phyloP scores from a whole-genome alignment of 2,113 vertebrate species.

The Eidolon helvum region DNA sequence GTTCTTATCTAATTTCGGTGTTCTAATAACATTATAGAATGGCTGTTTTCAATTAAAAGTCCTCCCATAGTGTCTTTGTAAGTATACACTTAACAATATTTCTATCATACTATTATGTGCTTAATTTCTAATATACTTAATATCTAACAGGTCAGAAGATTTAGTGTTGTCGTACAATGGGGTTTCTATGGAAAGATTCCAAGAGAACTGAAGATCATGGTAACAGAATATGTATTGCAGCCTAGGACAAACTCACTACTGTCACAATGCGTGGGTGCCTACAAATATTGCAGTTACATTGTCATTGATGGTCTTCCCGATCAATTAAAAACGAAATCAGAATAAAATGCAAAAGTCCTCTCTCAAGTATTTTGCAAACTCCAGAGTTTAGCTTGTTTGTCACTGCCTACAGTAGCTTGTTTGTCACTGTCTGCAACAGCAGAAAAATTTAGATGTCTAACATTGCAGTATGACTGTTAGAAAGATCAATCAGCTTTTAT shows the following conservation, averaged over 20 bases:
- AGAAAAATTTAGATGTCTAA: constrained; percentile 34
- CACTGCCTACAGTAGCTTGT: constrained; percentile 31
- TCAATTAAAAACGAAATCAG: not conserved
- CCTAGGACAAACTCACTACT: accelerated
- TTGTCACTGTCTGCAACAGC: constrained; percentile 36
- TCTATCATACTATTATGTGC: not conserved
- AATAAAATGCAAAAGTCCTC: not conserved
- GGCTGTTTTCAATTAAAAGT: constrained; percentile 14
- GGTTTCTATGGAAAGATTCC: not conserved
- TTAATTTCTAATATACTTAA: not conserved
- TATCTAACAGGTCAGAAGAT: not conserved
- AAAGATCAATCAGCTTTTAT: constrained; percentile 39
- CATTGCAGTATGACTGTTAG: not conserved
- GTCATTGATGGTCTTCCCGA: not conserved
- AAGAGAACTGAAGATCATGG: not conserved
- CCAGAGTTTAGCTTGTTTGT: not conserved
- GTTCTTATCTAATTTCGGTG: not conserved
- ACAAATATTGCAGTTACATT: not conserved
- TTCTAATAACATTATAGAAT: constrained; percentile 22
- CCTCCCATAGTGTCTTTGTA: not conserved
- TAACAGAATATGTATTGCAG: too few species aligned
- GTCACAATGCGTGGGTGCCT: accelerated
- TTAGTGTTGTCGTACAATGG: not conserved
- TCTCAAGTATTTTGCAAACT: not conserved
- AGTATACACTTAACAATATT: not conserved